Evolutionary conservation across 1,140 invertebrate genomes (phyloP).

Genomic region (Melanaphis sacchari): DNA sequence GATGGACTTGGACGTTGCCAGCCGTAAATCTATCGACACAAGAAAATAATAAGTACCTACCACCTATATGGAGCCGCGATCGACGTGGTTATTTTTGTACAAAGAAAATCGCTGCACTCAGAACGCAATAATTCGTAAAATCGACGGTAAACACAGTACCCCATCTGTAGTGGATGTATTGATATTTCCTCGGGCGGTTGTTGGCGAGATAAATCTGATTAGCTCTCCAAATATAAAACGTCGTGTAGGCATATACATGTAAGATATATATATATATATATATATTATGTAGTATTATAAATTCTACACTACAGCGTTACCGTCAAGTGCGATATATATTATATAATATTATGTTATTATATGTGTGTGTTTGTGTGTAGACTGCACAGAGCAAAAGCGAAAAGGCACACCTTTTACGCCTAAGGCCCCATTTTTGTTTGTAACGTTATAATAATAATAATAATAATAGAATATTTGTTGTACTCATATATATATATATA

Average conservation of each 20-base stretch:
- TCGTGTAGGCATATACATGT: neutral
- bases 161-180: neutral
- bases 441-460: slow-evolving; percentile 15
- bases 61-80: neutral
- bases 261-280: too few species aligned
- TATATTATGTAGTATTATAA: neutral
- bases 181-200: slow-evolving; percentile 9
- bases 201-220: slow-evolving; percentile 25
- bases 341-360: neutral
- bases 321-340: neutral
- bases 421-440: neutral
- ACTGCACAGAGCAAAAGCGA: neutral
- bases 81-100: neutral
- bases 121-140: neutral
- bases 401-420: neutral
- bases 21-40: neutral
- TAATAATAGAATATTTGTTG: neutral
- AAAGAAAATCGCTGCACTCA: neutral
- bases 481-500: too few species aligned
- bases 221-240: slow-evolving; percentile 15
- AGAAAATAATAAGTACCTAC: slow-evolving; percentile 9
- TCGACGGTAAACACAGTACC: neutral
- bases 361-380: neutral
- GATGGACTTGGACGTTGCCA: neutral
- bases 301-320: neutral